phyloP scores from a whole-genome alignment of 2,113 vertebrate species.

The Myiagra hebetior region DNA sequence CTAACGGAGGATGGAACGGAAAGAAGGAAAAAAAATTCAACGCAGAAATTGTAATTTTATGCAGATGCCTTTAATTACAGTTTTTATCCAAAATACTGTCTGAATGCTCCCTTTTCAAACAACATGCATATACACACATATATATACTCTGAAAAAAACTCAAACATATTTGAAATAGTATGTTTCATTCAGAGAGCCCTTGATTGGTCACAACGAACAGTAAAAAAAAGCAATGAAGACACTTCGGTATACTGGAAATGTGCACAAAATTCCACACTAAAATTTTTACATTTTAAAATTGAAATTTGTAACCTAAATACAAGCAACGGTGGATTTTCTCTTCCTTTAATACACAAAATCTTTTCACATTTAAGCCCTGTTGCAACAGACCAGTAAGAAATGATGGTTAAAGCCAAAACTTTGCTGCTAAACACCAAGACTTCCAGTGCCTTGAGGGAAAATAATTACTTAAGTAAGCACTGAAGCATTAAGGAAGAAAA shows the following conservation, averaged over 20 bases:
- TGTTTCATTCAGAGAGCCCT: neutral
- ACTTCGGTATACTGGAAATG: neutral
- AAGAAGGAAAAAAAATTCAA: neutral
- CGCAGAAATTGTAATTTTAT: neutral
- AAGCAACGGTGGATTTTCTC: neutral
- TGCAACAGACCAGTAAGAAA: conserved; percentile 57
- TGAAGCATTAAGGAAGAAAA: conserved; percentile 63
- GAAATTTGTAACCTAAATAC: neutral
- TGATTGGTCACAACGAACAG: neutral
- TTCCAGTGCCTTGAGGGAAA: conserved; percentile 7
- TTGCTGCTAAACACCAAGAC: neutral
- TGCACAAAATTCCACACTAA: neutral
- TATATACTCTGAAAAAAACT: neutral
- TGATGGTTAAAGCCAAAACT: conserved; percentile 47
- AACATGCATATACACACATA: neutral
- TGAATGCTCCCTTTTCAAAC: neutral
- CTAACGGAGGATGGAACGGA: neutral
- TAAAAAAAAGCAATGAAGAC: neutral
- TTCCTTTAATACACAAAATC: neutral
- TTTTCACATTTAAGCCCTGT: neutral
- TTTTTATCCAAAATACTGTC: neutral
- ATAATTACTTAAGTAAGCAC: conserved; percentile 36
- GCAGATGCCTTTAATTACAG: neutral
- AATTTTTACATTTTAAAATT: neutral
- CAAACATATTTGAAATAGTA: neutral